phyloP scores from a whole-genome alignment of 1,140 invertebrate genomes.

The Vanessa atalanta region DNA sequence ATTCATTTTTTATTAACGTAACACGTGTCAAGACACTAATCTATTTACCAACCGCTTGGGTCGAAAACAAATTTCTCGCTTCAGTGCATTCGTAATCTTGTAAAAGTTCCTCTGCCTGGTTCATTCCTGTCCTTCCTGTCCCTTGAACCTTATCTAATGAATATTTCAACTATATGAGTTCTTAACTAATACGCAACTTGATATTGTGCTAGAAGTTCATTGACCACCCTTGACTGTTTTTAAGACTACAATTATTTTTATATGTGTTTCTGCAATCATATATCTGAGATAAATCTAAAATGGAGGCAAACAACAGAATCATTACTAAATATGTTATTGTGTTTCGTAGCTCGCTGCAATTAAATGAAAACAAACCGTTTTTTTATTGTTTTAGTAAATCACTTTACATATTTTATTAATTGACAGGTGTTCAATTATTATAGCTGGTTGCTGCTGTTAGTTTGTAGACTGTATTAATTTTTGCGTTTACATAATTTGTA shows the following conservation, averaged over 20 bases:
- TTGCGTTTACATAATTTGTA: too few relatives aligned
- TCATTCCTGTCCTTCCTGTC: background rate
- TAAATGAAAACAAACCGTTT: too few relatives aligned
- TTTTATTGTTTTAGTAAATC: too few relatives aligned
- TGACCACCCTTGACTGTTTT: background rate
- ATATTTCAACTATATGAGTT: background rate
- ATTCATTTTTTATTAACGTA: background rate
- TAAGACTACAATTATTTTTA: background rate
- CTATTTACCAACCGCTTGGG: background rate
- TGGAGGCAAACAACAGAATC: too few relatives aligned
- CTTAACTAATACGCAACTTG: background rate
- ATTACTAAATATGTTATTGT: too few relatives aligned
- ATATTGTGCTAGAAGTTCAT: background rate
- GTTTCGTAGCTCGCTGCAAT: too few relatives aligned
- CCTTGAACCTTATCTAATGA: slow-evolving; percentile 8
- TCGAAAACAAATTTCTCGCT: background rate
- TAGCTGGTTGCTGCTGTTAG: too few relatives aligned
- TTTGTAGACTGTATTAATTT: too few relatives aligned
- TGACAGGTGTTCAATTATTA: too few relatives aligned
- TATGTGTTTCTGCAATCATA: background rate
- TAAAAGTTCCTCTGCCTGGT: background rate
- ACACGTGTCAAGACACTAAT: background rate
- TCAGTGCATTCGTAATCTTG: slow-evolving; percentile 4
- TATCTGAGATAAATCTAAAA: too few relatives aligned
- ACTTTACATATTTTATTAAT: too few relatives aligned